These are phyloP conservation scores for Crossocerus cetratus DNA, from an alignment of 2,888 invertebrate species.

Conservation along the genomic window DNA sequence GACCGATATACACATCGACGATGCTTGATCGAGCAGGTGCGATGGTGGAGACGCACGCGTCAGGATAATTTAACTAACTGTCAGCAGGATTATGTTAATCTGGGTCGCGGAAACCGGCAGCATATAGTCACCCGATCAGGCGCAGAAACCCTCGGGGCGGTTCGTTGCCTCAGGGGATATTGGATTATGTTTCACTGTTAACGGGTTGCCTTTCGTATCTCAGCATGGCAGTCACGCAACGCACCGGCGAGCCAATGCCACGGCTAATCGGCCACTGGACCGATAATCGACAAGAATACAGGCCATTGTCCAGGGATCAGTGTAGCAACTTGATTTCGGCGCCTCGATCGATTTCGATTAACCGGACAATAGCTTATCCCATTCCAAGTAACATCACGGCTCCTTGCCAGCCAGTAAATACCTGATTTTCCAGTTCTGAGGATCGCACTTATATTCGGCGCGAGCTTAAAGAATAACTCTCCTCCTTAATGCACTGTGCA, in stretches of 20 bases:
- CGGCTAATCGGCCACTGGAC: constrained; percentile 46
- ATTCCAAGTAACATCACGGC: no score
- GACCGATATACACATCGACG: not conserved
- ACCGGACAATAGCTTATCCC: no score
- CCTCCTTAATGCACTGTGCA: no score
- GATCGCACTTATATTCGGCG: no score
- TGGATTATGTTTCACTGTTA: constrained; percentile 61
- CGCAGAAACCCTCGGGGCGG: constrained; percentile 43
- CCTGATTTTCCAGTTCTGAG: no score
- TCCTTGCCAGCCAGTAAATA: no score
- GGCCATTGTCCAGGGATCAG: not conserved
- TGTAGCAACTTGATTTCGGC: not conserved
- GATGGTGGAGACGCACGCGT: not conserved
- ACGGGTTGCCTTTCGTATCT: constrained; percentile 60
- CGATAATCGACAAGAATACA: constrained; percentile 31
- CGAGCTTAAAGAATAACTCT: no score
- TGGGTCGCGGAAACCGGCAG: constrained; percentile 20
- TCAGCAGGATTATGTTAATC: constrained; percentile 53
- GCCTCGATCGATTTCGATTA: no score
- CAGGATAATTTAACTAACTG: constrained; percentile 29
- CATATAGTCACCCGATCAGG: constrained; percentile 48
- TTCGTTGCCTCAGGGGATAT: constrained; percentile 52
- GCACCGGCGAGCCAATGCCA: constrained; percentile 53
- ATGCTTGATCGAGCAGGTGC: not conserved
- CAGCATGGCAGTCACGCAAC: constrained; percentile 39